Base-by-base conservation (phyloP, 2,888 invertebrate species). In the Folsomia manolachei region DNA sequence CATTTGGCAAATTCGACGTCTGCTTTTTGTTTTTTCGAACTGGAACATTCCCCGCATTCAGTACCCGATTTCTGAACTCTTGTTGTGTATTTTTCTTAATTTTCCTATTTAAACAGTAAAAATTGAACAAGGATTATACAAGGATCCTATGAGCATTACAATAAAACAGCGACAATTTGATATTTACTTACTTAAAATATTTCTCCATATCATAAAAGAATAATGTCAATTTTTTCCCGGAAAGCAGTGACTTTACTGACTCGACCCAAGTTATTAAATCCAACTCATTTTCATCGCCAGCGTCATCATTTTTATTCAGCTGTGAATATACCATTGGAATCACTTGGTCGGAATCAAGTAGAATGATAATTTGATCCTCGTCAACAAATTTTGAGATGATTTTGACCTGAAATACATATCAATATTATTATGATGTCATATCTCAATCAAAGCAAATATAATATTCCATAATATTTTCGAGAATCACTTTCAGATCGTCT, bases 181-280 rank as follows among this genome's bases (percentile, higher is more conserved):
- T n/a, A n/a, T n/a, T n/a, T n/a, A 82, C 83, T 82, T 76, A 87
- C 87, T 84, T 85, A 75, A 86, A 86, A 77, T 86, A 86, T 4
- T 85, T 83, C 56, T 84, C 77, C 82, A 11, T 81, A 1, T 85
- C 86, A 72, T 84, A 84, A 14, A 87, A 76, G 0, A 86, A 79
- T 0, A 87, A 78, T 0, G 86, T 86, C 9, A 86, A 21, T 0
- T 81, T 79, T 26, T 84, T 83, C 56, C 75, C 82, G 67, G 52
- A 64, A 1, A 74, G 27, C 0, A 66, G 67, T 27, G 53, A 39
- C 63, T 79, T 74, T 7, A 81, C 70, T 14, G 75, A 71, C 19
- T 78, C 71, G 24, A 81, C 75, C 72, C 80, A 79, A n/a, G 76
- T 66, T 18, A 72, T 70, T 4, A 82, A 71, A 62, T 66, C 65